Base-by-base conservation (phyloP, 2,113 vertebrate species). In the Eonycteris spelaea region DNA sequence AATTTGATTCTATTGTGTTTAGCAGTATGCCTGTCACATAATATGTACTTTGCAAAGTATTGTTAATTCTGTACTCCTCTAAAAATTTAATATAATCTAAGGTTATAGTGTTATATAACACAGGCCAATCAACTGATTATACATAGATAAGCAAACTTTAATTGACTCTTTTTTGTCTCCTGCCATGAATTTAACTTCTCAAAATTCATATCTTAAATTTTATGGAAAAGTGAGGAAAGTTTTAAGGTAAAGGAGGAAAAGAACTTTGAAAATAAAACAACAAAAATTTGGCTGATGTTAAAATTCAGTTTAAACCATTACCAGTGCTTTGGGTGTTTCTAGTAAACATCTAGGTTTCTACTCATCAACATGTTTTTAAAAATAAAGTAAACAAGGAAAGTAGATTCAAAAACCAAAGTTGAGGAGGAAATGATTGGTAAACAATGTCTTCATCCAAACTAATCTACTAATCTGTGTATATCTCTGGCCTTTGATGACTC, bases 261-360 rank as follows among this genome's bases (percentile, higher is more conserved):
- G 18, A 43, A 94, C 28, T 90, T 71, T 74, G 30, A 96, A 95
- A 26, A 83, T 67, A 91, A 95, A 95, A 45, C 24, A 45, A 28
- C n/a, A 28, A 77, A 95, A 55, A 70, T 75, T 65, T 38, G 24
- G 11, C 30, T 59, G 6, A 22, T 35, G 3, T 70, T 85, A 33
- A 40, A 45, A 94, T 79, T 78, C 40, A 91, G 15, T 53, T 80
- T 93, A 83, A 87, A 90, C 71, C 1, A 2, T 71, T 70, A 79
- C 59, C n/a, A 59, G 71, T 38, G 28, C 33, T 55, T 77, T 59
- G 75, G 35, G 35, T 90, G 45, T n/a, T 71, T 30, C 30, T 35
- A n/a, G 19, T 43, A 86, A 93, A 94, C 15, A 85, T 71, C 30
- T 45, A 91, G 59, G 21, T 22, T 12, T 63, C 43, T 70, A 19